Percentiles rank a stretch among this genome's conserved stretches.
Conservation (phyloP, 2,113 vertebrate genomes). For the Periophthalmodon schlosseri region DNA sequence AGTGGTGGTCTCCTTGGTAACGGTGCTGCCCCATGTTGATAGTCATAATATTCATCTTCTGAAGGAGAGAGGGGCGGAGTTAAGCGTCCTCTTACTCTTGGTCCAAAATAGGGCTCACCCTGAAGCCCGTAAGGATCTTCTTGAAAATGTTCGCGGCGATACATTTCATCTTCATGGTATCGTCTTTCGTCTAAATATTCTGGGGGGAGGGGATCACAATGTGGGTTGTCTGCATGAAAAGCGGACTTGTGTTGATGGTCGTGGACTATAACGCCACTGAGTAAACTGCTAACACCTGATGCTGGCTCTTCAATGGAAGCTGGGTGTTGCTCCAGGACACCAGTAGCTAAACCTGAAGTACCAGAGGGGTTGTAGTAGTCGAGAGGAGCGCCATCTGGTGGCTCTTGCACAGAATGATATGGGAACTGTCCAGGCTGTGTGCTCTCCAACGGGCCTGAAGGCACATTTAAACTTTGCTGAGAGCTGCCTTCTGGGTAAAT, state of each 20-base stretch:
- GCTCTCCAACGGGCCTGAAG: conserved; percentile 33
- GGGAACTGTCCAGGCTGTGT: conserved; percentile 33
- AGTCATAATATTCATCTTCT: conserved; percentile 66
- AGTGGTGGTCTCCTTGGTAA: conserved; percentile 47
- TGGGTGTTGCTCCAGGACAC: conserved; percentile 22
- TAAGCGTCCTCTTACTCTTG: conserved; percentile 37
- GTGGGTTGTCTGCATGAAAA: conserved; percentile 28
- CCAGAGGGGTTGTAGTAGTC: conserved; percentile 35
- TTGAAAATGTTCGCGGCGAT: conserved; percentile 16
- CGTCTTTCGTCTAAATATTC: conserved; percentile 60
- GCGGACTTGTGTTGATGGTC: conserved; percentile 71
- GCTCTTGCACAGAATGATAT: conserved; percentile 52
- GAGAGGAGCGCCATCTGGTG: conserved; percentile 47
- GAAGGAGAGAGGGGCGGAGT: conserved; percentile 49
- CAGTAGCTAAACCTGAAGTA: neutral
- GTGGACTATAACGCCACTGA: conserved; percentile 61
- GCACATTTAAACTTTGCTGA: conserved; percentile 48
- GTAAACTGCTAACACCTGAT: conserved; percentile 17
- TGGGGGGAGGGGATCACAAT: conserved; percentile 14
- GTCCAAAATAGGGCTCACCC: conserved; percentile 31
- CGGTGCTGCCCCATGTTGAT: conserved; percentile 46
- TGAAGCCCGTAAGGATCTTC: conserved; percentile 32
- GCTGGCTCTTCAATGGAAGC: neutral
- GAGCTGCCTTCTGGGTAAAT: conserved; percentile 50
- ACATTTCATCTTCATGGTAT: conserved; percentile 55